Evolutionary conservation across 2,113 vertebrate genomes (phyloP).

Genomic region (Hirundichthys speculiger): DNA sequence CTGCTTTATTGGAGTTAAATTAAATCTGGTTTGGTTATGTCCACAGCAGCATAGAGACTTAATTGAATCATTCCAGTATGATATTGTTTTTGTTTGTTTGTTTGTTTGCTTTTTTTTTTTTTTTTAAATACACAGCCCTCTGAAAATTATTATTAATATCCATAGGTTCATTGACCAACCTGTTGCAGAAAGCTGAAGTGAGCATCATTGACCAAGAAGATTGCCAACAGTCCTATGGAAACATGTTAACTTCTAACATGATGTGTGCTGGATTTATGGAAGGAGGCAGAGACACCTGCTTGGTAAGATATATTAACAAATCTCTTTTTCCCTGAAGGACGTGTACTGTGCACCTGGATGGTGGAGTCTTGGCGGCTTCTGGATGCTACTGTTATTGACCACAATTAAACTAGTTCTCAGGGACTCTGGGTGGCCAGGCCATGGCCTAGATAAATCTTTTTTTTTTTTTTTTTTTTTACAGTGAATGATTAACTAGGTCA

Average conservation of each 20-base stretch:
- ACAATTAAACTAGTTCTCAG: too few species aligned
- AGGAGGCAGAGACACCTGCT: conserved; percentile 90
- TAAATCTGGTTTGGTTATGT: too few species aligned
- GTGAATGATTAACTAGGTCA: too few species aligned
- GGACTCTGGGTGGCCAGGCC: too few species aligned
- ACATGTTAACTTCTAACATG: conserved; percentile 89
- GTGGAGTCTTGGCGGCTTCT: neutral
- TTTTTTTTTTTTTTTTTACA: too few species aligned
- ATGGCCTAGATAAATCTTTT: too few species aligned
- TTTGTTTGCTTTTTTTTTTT: too few species aligned
- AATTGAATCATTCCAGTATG: too few species aligned
- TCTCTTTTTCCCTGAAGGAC: neutral
- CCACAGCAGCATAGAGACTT: too few species aligned
- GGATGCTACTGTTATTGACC: too few species aligned
- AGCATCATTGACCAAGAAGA: conserved; percentile 84
- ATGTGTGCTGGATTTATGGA: conserved; percentile 90
- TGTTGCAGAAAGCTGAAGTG: conserved; percentile 91
- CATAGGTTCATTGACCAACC: conserved; percentile 84
- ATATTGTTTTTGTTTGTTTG: neutral
- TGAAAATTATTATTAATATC: neutral
- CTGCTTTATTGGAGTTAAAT: too few species aligned
- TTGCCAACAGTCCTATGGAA: conserved; percentile 88
- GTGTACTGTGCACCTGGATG: conserved; percentile 5
- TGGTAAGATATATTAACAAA: conserved; percentile 79
- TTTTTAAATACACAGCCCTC: neutral